Conservation (phyloP, 2,113 vertebrate species). For the Actenoides lindsayi region DNA sequence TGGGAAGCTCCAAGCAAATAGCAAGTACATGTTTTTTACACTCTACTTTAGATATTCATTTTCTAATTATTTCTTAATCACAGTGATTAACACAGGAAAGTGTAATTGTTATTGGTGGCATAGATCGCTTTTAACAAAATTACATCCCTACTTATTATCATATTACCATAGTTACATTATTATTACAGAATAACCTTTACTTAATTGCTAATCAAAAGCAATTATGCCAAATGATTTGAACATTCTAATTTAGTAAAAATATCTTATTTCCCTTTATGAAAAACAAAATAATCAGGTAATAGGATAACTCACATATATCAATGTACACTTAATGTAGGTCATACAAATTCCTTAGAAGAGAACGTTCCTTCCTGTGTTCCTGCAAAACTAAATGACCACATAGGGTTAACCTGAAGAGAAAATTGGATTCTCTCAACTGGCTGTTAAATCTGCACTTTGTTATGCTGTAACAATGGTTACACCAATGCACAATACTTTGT, state of each 20-base stretch:
- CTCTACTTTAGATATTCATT: neutral
- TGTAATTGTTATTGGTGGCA: neutral
- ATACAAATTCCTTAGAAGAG: neutral
- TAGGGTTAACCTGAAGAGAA: neutral
- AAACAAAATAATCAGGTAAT: neutral
- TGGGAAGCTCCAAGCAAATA: neutral
- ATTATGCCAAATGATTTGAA: neutral
- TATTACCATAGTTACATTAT: neutral
- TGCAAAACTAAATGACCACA: neutral
- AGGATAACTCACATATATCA: neutral
- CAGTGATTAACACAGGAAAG: neutral
- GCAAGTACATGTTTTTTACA: neutral
- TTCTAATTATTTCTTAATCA: neutral
- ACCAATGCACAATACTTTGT: neutral
- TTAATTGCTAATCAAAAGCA: neutral
- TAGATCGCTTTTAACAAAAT: neutral
- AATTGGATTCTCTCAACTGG: neutral
- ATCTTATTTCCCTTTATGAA: neutral
- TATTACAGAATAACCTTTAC: constrained; percentile 22
- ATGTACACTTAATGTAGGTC: neutral
- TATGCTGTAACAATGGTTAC: neutral
- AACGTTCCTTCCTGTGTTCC: neutral
- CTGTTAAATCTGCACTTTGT: neutral
- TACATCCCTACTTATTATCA: neutral
- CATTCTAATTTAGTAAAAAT: neutral